A percentile compares a stretch with the other conserved stretches of the same genome.
These are phyloP conservation scores for Nebria brevicollis DNA, from an alignment of 2,888 invertebrate genomes.

Conservation along the genomic window DNA sequence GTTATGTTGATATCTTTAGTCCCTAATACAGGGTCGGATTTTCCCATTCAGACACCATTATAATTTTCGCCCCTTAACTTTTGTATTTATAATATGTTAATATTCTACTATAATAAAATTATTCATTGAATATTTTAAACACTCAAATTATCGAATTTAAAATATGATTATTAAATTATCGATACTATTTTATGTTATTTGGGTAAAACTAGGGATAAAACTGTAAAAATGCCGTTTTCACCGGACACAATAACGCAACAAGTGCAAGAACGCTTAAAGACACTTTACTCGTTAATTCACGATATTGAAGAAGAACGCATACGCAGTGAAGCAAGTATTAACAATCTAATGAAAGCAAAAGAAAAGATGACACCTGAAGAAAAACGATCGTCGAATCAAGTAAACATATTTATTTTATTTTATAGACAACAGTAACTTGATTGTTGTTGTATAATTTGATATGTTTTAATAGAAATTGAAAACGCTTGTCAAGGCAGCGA, in stretches of 20 bases:
- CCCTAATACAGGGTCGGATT: neutral
- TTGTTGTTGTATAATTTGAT: constrained; percentile 52
- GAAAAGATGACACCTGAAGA: constrained; percentile 54
- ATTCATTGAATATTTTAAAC: too few species aligned
- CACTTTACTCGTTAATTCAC: constrained; percentile 79
- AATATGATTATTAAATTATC: constrained; percentile 45
- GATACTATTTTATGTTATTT: constrained; percentile 60
- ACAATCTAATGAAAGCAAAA: constrained; percentile 74
- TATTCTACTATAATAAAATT: too few species aligned
- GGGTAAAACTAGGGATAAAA: constrained; percentile 54
- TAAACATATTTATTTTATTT: constrained; percentile 6
- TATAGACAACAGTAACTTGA: constrained; percentile 12
- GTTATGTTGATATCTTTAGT: neutral
- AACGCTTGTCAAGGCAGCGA: constrained; percentile 79
- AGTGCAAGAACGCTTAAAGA: constrained; percentile 80
- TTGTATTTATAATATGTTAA: too few species aligned
- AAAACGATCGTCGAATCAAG: constrained; percentile 62
- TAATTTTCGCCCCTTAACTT: neutral
- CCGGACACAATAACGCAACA: constrained; percentile 78
- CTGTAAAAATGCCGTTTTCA: constrained; percentile 74
- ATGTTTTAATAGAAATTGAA: constrained; percentile 77
- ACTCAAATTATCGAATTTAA: neutral
- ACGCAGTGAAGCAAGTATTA: constrained; percentile 83
- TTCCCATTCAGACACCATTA: neutral
- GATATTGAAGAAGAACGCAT: constrained; percentile 84